Evolutionary conservation across 2,113 vertebrate genomes (phyloP).

Genomic region (Calyptomena viridis): DNA sequence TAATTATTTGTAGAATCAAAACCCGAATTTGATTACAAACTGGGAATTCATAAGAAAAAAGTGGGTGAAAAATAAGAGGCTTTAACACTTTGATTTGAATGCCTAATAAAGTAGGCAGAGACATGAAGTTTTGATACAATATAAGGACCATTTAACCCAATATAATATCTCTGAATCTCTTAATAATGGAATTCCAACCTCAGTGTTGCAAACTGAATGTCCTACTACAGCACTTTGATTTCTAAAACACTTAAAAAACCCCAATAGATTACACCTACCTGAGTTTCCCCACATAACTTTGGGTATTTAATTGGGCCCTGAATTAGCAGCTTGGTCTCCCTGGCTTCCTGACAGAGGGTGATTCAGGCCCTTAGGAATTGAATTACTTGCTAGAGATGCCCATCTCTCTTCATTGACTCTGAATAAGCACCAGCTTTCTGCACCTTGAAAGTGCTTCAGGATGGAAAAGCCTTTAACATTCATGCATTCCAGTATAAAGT

Average conservation of each 20-base stretch:
- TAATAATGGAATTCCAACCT: not conserved
- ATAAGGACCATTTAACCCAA: not conserved
- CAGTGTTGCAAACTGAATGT: not conserved
- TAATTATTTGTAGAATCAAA: constrained; percentile 7
- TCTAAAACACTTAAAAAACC: not conserved
- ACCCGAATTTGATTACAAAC: not conserved
- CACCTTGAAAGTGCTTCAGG: not conserved
- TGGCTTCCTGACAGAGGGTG: not conserved
- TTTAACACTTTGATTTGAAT: not conserved
- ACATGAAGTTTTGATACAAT: not conserved
- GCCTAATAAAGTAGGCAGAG: not conserved
- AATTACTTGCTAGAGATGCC: not conserved
- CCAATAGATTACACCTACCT: not conserved
- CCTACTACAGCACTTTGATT: not conserved
- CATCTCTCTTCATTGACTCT: not conserved
- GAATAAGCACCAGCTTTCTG: not conserved
- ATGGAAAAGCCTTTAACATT: not conserved
- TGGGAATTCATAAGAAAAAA: not conserved
- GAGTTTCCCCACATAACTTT: not conserved
- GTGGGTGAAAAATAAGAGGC: not conserved
- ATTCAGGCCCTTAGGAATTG: not conserved
- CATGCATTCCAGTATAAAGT: not conserved
- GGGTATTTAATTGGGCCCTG: not conserved
- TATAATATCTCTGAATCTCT: not conserved
- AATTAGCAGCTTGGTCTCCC: not conserved